Conservation (phyloP, 2,888 invertebrate species). For the Lasioglossum morio region DNA sequence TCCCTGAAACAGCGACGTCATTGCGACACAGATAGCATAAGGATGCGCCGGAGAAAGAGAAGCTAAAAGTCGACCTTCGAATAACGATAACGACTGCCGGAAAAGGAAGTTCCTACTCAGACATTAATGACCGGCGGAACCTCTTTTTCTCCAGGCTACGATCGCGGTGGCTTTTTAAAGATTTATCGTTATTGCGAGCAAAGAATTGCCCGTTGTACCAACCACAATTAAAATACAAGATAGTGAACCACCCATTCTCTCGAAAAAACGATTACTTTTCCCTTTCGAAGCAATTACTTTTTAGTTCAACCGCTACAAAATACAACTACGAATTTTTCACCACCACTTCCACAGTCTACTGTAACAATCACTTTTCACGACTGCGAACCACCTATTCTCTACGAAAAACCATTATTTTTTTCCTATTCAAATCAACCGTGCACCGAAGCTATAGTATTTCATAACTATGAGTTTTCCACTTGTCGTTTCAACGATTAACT, state of each 20-base stretch:
- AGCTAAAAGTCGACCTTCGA: constrained; percentile 55
- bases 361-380: neutral
- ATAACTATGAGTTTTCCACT: neutral
- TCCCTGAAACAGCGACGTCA: constrained; percentile 6
- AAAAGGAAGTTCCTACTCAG: constrained; percentile 68
- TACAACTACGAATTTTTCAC: neutral
- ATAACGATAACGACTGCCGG: constrained; percentile 67
- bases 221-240: constrained; percentile 22
- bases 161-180: constrained; percentile 49
- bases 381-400: neutral
- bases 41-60: constrained; percentile 52
- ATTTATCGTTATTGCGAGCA: constrained; percentile 38
- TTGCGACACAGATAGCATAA: constrained; percentile 28
- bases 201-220: constrained; percentile 31
- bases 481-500: neutral
- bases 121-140: constrained; percentile 64
- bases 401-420: neutral
- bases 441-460: neutral
- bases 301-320: neutral
- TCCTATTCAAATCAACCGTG: too few relatives aligned
- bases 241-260: neutral
- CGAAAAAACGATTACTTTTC: neutral
- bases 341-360: neutral
- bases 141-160: constrained; percentile 55
- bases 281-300: neutral